Percentiles rank a stretch among this genome's conserved stretches.
Conservation (phyloP, 2,888 invertebrate species). For the Sphaerophoria taeniata region DNA sequence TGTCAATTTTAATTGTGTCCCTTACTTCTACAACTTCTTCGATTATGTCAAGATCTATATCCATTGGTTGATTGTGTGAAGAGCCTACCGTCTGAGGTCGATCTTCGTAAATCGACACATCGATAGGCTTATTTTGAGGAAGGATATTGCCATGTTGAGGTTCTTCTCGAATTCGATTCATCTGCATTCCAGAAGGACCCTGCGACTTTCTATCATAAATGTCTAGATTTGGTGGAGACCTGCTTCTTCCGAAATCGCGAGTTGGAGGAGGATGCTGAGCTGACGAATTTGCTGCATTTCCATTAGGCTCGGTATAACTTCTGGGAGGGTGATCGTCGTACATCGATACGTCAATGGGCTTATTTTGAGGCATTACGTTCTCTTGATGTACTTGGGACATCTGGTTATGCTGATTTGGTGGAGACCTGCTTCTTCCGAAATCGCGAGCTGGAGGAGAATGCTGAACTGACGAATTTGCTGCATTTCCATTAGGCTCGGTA, state of each 20-base stretch:
- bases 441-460: neutral
- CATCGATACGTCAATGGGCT: slow-evolving; percentile 7
- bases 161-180: neutral
- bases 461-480: neutral
- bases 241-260: neutral
- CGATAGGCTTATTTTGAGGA: slow-evolving; percentile 80
- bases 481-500: neutral
- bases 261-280: neutral
- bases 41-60: slow-evolving; percentile 78
- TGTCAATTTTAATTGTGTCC: slow-evolving; percentile 79
- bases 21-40: slow-evolving; percentile 78
- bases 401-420: neutral
- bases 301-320: neutral
- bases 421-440: slow-evolving; percentile 16
- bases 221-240: slow-evolving; percentile 15
- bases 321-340: neutral
- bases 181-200: neutral
- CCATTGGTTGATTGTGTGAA: too few species aligned
- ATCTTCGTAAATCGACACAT: slow-evolving; percentile 77
- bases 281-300: too few species aligned
- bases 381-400: slow-evolving; percentile 78
- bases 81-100: slow-evolving; percentile 49
- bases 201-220: slow-evolving; percentile 17
- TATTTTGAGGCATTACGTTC: slow-evolving; percentile 80
- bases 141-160: slow-evolving; percentile 66